A percentile compares a stretch with the other conserved stretches of the same genome.
These are phyloP conservation scores for Rhimphoctona megacephalus DNA, from an alignment of 2,888 invertebrate species.

Conservation along the genomic window DNA sequence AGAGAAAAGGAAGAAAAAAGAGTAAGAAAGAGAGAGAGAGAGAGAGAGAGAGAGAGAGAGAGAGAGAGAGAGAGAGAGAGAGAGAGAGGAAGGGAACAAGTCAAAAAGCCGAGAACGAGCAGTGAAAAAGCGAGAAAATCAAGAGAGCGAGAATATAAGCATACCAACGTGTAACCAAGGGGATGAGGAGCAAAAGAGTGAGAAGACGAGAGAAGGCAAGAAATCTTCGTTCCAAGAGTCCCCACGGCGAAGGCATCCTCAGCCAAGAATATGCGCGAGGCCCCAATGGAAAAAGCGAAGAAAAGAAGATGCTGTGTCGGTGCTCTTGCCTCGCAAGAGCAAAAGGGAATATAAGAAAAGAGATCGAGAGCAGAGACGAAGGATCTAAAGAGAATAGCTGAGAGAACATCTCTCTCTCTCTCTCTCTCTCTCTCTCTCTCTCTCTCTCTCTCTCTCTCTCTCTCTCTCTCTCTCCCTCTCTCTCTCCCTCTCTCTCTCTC, in stretches of 20 bases:
- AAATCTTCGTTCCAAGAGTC: slow-evolving; percentile 42
- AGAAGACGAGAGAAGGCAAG: slow-evolving; percentile 42
- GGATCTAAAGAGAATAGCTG: slow-evolving; percentile 41
- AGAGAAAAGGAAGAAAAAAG: background rate
- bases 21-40: background rate
- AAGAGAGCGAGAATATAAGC: slow-evolving; percentile 35
- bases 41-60: slow-evolving; percentile 24
- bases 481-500: slow-evolving; percentile 25
- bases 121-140: slow-evolving; percentile 49
- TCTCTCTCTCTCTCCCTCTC: slow-evolving; percentile 51
- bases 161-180: slow-evolving; percentile 36
- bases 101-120: slow-evolving; percentile 29
- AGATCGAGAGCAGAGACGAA: slow-evolving; percentile 55
- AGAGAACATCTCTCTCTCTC: slow-evolving; percentile 49
- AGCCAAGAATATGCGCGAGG: slow-evolving; percentile 42
- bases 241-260: slow-evolving; percentile 37
- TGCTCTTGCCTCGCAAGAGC: slow-evolving; percentile 17
- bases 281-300: slow-evolving; percentile 40
- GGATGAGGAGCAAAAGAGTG: slow-evolving; percentile 59
- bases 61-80: slow-evolving; percentile 8
- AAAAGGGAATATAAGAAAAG: slow-evolving; percentile 56
- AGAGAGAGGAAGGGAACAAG: slow-evolving; percentile 30
- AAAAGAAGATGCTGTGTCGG: slow-evolving; percentile 42
- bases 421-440: slow-evolving; percentile 52
- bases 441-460: slow-evolving; percentile 60